Base-by-base conservation (phyloP, 2,113 vertebrate genomes). In the Prochilodus magdalenae region DNA sequence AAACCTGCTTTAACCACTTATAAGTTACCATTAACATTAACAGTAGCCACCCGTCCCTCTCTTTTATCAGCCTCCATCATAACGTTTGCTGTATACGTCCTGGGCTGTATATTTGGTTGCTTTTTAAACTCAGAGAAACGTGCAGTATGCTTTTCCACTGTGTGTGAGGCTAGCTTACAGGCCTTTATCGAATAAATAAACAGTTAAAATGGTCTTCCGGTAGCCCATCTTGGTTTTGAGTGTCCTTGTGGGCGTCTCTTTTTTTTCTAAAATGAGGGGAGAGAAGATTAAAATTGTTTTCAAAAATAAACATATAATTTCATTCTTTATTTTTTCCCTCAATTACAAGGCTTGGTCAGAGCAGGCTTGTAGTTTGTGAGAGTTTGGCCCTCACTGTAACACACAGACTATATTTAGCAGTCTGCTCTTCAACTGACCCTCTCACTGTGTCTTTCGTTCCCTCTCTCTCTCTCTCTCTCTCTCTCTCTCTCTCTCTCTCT, bases 241-340 rank as follows among this genome's bases (percentile, higher is more conserved):
- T 66, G 88, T 82, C 91, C 87, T 89, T 90, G 93, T 93, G 92
- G 93, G 93, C 89, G 92, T 93, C 90, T 92, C 89, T 63, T 91
- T 92, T 92, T 36, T 85, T 81, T 80, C 89, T 87, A 92, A 90
- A 94, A 92, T 91, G 91, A 93, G 90, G 92, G 93, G 90, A 91
- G 91, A 94, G 93, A 92, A 94, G 93, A 94, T 94, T 93, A 94
- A 94, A 94, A 95, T 94, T 94, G 94, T 95, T 93, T 92, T 94
- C 92, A 93, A 94, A 95, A 95, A 94, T 94, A 95, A 95, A 94
- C 94, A 95, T 94, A 92, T 94, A 95, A 95, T 95, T 94, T 95
- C 89, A 92, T 90, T 93, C 92, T 92, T 94, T 94, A 93, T 94
- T 94, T 94, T 93, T 93, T 80, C 81, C 92, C 93, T 93, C 93